A percentile compares a stretch with the other conserved stretches of the same genome.
These are phyloP conservation scores for Sylvicola fuscatus DNA, from an alignment of 2,888 invertebrate genomes.

Conservation along the genomic window DNA sequence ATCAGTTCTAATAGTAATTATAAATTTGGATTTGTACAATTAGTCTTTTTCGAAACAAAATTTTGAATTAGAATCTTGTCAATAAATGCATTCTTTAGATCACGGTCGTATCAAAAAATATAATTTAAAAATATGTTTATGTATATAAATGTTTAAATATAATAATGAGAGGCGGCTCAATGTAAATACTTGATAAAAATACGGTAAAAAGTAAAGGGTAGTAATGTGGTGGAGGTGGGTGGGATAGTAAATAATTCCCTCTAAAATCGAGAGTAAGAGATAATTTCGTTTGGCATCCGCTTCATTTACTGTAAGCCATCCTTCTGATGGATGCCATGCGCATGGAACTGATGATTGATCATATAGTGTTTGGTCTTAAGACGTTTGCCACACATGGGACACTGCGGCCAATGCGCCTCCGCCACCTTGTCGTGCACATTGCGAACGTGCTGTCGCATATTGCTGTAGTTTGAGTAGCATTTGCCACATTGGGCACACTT, in stretches of 20 bases:
- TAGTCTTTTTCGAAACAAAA: background rate
- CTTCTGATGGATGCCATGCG: conserved; percentile 51
- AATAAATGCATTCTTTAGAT: conserved; percentile 9
- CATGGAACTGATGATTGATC: conserved; percentile 54
- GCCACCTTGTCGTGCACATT: conserved; percentile 52
- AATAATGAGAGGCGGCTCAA: background rate
- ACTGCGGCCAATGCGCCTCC: conserved; percentile 48
- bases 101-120: conserved; percentile 9
- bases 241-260: too few species aligned
- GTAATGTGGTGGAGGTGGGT: too few species aligned
- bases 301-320: background rate
- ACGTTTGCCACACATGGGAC: conserved; percentile 51
- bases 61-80: too few species aligned
- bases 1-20: conserved; percentile 2
- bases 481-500: conserved; percentile 50
- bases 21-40: conserved; percentile 3
- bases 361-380: conserved; percentile 59
- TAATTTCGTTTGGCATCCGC: background rate
- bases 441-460: conserved; percentile 55
- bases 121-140: background rate
- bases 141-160: background rate
- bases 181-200: too few species aligned
- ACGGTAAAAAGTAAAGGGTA: too few species aligned
- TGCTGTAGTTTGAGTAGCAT: conserved; percentile 50
- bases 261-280: too few species aligned